Conservation (phyloP, 2,113 vertebrate species). For the Asarcornis scutulata region DNA sequence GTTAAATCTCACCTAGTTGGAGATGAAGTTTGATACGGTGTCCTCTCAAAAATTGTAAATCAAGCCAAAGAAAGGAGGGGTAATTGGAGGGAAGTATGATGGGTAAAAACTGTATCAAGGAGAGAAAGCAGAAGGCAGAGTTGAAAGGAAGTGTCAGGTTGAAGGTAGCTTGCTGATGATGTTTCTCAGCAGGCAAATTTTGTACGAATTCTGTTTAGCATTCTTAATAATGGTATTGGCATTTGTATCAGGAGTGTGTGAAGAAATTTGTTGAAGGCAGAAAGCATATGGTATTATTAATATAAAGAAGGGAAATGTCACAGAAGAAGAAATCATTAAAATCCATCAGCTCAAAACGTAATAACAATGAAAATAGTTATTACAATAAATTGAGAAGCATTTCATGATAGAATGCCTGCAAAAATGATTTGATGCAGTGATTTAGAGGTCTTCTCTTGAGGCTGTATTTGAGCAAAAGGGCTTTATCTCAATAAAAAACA, state of each 20-base stretch:
- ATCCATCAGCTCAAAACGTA: background rate
- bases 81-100: background rate
- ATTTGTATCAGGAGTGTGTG: background rate
- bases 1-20: background rate
- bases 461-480: background rate
- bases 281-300: background rate
- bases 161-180: background rate
- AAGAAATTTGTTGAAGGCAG: background rate
- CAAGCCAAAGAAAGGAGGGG: background rate
- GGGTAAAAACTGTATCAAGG: background rate
- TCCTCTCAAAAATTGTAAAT: background rate
- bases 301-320: background rate
- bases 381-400: background rate
- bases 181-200: background rate
- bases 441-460: background rate
- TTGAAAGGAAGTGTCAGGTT: background rate
- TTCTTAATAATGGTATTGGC: background rate
- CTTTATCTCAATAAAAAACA: background rate
- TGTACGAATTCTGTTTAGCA: fast-evolving
- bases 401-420: background rate
- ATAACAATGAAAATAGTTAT: background rate
- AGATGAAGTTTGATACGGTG: background rate
- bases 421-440: background rate
- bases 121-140: background rate
- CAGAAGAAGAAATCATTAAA: background rate